Conservation (phyloP, 2,888 invertebrate genomes). For the Luffia ferchaultella region DNA sequence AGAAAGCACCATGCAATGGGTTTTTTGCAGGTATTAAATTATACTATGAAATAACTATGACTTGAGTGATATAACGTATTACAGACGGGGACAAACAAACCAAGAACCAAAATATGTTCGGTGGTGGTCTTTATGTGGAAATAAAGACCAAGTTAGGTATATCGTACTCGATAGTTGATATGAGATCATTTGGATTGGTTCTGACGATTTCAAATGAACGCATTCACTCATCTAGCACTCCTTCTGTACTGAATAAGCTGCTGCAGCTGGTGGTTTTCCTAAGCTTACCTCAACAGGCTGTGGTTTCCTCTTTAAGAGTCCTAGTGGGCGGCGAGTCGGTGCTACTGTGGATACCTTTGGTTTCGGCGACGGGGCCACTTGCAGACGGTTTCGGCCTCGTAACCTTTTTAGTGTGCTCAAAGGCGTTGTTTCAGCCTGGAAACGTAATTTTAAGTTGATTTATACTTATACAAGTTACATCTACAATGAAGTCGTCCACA, state of each 20-base stretch:
- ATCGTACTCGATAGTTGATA: too few species aligned
- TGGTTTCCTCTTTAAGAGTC: slow-evolving; percentile 59
- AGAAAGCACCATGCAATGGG: too few species aligned
- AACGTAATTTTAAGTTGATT: not conserved
- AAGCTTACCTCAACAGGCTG: slow-evolving; percentile 49
- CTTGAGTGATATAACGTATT: too few species aligned
- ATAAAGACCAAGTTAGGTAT: too few species aligned
- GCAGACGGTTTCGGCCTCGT: slow-evolving; percentile 37
- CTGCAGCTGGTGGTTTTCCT: not conserved
- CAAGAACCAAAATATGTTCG: too few species aligned
- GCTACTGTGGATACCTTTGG: slow-evolving; percentile 58
- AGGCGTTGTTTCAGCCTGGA: slow-evolving; percentile 11
- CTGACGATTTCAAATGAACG: slow-evolving; percentile 19
- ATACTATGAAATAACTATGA: too few species aligned
- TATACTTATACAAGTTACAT: too few species aligned
- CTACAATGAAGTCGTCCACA: too few species aligned
- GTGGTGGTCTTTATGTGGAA: too few species aligned
- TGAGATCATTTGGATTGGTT: slow-evolving; percentile 45
- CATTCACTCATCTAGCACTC: not conserved
- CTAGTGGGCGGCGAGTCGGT: slow-evolving; percentile 60
- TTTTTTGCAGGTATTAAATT: too few species aligned
- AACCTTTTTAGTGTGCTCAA: slow-evolving; percentile 3
- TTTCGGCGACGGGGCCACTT: slow-evolving; percentile 49
- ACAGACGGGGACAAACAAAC: too few species aligned
- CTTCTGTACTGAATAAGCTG: not conserved